Percentiles rank a stretch among this genome's conserved stretches.
Evolutionary conservation across 2,888 invertebrate genomes (phyloP).

Genomic region (Lamellibrachia columna): DNA sequence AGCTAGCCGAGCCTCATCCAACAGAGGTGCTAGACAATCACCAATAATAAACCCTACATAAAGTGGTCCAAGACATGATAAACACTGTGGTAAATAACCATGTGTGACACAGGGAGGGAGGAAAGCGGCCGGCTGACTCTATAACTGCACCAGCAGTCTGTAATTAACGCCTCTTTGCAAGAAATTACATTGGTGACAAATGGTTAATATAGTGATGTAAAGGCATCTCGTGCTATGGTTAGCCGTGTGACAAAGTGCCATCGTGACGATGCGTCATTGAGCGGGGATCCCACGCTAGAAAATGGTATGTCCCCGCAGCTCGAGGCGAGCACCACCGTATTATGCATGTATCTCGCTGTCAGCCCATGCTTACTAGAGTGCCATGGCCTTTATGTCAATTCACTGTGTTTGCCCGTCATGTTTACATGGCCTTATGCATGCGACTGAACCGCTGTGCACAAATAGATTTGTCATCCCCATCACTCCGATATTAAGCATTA

Average conservation of each 20-base stretch:
- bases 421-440: background rate
- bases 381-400: background rate
- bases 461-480: background rate
- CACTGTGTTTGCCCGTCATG: background rate
- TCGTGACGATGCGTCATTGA: background rate
- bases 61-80: background rate
- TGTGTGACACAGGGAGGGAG: background rate
- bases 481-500: background rate
- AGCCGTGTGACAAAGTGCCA: background rate
- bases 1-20: background rate
- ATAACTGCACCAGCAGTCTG: background rate
- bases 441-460: background rate
- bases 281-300: background rate
- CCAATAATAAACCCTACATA: conserved; percentile 5
- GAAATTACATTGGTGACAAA: background rate
- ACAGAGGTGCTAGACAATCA: background rate
- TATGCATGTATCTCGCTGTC: background rate
- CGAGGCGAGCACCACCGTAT: background rate
- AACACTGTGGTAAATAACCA: background rate
- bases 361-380: background rate
- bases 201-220: background rate
- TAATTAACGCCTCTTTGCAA: conserved; percentile 8
- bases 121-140: background rate
- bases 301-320: background rate
- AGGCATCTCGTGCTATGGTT: background rate